Evolutionary conservation across 2,797 vertebrate genomes (phyloP).

Genomic region (Furcifer pardalis): DNA sequence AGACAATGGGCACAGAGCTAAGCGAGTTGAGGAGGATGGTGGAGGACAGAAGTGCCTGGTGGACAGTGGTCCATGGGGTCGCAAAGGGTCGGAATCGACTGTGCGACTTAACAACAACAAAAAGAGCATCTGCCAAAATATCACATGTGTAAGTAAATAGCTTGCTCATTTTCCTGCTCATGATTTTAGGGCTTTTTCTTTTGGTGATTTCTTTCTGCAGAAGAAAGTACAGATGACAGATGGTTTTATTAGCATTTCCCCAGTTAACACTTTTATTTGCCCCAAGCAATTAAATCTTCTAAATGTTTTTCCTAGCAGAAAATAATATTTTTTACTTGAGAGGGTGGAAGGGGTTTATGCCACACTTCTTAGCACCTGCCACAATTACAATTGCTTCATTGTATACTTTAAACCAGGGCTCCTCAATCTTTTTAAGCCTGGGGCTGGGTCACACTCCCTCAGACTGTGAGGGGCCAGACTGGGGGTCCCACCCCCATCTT

Average conservation of each 20-base stretch:
- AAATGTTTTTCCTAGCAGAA: not conserved
- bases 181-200: slow-evolving; percentile 17
- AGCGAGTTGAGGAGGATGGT: too few species aligned
- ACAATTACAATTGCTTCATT: too few species aligned
- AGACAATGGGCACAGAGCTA: too few species aligned
- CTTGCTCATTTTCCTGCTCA: fast-evolving
- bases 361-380: not conserved
- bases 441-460: too few species aligned
- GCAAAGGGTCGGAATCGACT: too few species aligned
- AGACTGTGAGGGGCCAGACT: too few species aligned
- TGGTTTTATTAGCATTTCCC: slow-evolving; percentile 8
- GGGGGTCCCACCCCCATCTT: too few species aligned
- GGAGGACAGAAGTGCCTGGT: too few species aligned
- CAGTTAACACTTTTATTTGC: not conserved
- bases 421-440: too few species aligned
- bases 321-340: not conserved
- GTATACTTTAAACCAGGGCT: too few species aligned
- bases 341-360: not conserved
- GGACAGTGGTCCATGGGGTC: too few species aligned
- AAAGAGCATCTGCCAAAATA: slow-evolving; percentile 36
- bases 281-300: not conserved
- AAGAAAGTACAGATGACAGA: not conserved
- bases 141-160: not conserved
- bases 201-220: slow-evolving; percentile 16
- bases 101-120: too few species aligned